Base-by-base conservation (phyloP, 2,113 vertebrate genomes). In the Gobio gobio region DNA sequence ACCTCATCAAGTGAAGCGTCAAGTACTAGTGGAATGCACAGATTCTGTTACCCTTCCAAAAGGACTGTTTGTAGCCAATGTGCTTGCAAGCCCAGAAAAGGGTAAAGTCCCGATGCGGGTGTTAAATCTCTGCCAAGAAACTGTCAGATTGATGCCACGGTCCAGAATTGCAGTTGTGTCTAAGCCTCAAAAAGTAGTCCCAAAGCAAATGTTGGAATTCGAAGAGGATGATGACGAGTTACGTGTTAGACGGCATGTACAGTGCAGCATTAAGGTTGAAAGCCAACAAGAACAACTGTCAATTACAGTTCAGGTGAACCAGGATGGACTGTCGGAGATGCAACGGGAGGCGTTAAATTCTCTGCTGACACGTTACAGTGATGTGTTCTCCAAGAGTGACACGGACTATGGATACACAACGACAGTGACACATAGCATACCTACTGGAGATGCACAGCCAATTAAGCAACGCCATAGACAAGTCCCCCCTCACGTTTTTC, bases 371-470 rank as follows among this genome's bases (percentile, higher is more conserved):
- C 4, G 2, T 5, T 64, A 64, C 5, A 64, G 22, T 64, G 63
- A 64, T 7, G 26, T 64, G 29, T 63, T 45, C n/a, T 76, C 56
- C 2, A 83, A 74, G 40, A 54, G n/a, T 6, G 75, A 77, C 24
- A 24, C 49, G 1, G 75, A 58, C 20, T 77, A 13, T 58, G 26
- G 51, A 22, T 78, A 58, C 18, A 78, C 29, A 9, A 78, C 6
- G 58, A 63, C 61, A 36, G 75, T 87, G 24, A 54, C 40, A 0
- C 82, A 87, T 51, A 36, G 36, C 10, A 79, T 84, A 18, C 66
- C 72, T 26, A 84, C 81, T 18, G 85, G 79, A 16, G 59, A 77
- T 59, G 86, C 74, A 22, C 33, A 33, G 14, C 82, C 86, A 2
- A 72, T 84, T 6, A 83, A 78, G 56, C 59, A 78, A n/a, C 45